phyloP scores from a whole-genome alignment of 2,113 vertebrate genomes.

The Microtus oregoni region DNA sequence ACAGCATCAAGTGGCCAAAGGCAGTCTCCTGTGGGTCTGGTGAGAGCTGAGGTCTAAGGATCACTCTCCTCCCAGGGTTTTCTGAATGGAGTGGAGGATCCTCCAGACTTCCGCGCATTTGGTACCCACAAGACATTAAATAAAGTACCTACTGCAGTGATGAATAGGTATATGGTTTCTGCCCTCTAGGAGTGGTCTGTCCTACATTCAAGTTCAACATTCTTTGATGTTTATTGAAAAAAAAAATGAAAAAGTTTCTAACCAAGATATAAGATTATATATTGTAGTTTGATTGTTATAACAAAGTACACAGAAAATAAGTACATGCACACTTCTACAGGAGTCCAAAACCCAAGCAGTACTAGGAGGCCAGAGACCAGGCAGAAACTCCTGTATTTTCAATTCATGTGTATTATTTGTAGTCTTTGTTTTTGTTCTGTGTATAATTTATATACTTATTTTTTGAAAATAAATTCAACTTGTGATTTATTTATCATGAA shows the following conservation, averaged over 20 bases:
- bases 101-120: not conserved
- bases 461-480: too few relatives aligned
- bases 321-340: not conserved
- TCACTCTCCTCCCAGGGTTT: not conserved
- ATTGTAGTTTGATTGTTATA: not conserved
- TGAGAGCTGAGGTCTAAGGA: not conserved
- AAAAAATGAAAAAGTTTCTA: not conserved
- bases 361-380: not conserved
- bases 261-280: not conserved
- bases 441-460: not conserved
- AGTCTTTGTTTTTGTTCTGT: conserved; percentile 25
- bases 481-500: too few relatives aligned
- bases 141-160: not conserved
- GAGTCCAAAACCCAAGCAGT: not conserved
- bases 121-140: not conserved
- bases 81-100: not conserved
- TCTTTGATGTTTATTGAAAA: not conserved
- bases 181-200: too few relatives aligned
- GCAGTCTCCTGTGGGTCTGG: not conserved
- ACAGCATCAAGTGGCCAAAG: not conserved
- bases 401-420: not conserved
- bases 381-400: not conserved
- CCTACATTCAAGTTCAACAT: not conserved
- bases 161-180: not conserved
- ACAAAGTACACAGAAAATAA: not conserved